These are phyloP conservation scores for Aldabrachelys gigantea DNA, from an alignment of 2,113 vertebrate species.

Conservation along the genomic window DNA sequence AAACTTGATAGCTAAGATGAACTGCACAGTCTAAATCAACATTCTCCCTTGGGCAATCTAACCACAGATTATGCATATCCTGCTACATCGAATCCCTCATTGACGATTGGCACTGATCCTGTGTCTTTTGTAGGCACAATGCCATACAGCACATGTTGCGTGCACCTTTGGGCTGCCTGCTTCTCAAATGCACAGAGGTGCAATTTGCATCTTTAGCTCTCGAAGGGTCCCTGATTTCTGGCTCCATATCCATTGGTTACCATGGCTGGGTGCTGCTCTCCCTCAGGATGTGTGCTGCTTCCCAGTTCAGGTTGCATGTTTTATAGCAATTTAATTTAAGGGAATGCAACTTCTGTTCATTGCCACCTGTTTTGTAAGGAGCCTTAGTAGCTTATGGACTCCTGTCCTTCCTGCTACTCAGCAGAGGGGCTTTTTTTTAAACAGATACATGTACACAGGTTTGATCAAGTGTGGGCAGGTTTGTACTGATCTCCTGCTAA, in stretches of 20 bases:
- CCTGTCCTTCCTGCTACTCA: neutral
- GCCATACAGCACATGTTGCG: neutral
- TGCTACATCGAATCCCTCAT: rapidly evolving
- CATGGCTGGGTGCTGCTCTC: neutral
- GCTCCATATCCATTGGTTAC: neutral
- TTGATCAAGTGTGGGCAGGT: rapidly evolving
- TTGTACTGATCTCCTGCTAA: neutral
- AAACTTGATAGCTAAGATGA: rapidly evolving
- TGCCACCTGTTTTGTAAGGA: neutral
- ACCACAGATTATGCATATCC: rapidly evolving
- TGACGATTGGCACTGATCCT: rapidly evolving
- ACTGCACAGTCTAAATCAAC: neutral
- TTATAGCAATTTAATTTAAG: neutral
- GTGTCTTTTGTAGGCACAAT: rapidly evolving
- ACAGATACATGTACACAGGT: rapidly evolving
- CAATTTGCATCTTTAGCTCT: rapidly evolving
- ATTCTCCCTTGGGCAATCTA: neutral
- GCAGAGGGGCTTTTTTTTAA: no score
- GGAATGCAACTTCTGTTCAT: neutral
- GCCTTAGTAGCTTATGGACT: neutral
- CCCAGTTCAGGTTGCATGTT: no score
- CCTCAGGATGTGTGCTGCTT: neutral
- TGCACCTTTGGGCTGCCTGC: rapidly evolving
- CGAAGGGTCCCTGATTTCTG: neutral
- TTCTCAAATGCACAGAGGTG: rapidly evolving